Conservation (phyloP, 2,113 vertebrate species). For the Anser cygnoides region DNA sequence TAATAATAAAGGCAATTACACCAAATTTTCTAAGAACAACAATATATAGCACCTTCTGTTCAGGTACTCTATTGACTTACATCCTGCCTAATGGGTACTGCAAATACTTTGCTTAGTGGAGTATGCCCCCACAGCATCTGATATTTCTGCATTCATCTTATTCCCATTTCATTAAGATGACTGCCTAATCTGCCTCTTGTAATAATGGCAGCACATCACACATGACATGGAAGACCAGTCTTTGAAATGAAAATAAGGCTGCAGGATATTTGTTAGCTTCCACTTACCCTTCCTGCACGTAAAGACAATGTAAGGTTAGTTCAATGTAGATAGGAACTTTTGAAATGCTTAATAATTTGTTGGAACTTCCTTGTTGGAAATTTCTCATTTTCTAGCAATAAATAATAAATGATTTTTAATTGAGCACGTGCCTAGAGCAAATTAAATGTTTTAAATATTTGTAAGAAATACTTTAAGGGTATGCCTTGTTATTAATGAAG, state of each 20-base stretch:
- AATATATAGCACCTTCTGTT: slow-evolving; percentile 15
- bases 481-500: neutral
- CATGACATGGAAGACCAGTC: neutral
- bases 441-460: neutral
- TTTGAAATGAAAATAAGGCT: neutral
- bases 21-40: neutral
- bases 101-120: slow-evolving; percentile 4
- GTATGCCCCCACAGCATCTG: neutral
- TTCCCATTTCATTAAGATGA: slow-evolving; percentile 35
- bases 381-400: neutral
- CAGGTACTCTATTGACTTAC: neutral
- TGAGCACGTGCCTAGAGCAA: neutral
- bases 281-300: neutral
- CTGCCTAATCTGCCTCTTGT: slow-evolving; percentile 28
- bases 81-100: neutral
- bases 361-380: neutral
- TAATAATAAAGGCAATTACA: slow-evolving; percentile 41
- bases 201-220: slow-evolving; percentile 24
- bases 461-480: neutral
- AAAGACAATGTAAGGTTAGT: neutral
- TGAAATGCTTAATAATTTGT: neutral
- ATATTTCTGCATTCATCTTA: slow-evolving; percentile 31
- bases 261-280: neutral
- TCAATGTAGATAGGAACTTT: neutral
- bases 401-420: neutral